Base-by-base conservation (phyloP, 1,140 invertebrate species). In the Phymorhynchus buccinoides region DNA sequence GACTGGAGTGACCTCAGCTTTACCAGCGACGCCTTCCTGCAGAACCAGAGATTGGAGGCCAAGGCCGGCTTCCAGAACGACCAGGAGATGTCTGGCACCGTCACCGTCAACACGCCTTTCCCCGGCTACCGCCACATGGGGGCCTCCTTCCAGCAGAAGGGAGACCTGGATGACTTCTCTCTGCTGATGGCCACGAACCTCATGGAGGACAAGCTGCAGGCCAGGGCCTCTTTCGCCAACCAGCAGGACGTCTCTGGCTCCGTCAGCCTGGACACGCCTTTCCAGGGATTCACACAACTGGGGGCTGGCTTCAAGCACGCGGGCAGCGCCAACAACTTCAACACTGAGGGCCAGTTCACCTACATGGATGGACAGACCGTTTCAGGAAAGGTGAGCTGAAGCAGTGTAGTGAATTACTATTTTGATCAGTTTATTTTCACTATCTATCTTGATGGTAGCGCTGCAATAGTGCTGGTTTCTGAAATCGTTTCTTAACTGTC, bases 301-400 rank as follows among this genome's bases (percentile, higher is more conserved):
- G 84, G 79, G 6, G 41, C 80, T 41, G 52, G 39, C 80, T 85
- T 85, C 44, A 52, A 85, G 30, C 84, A 85, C 68, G 22, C 80
- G 7, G 84, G 79, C 4, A 73, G 62, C 14, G 32, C 44, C 6
- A 37, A 75, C 12, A 82, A 77, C 62, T 82, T 85, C 80, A 85
- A 85, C 68, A n/a, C 48, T n/a, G 79, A 85, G 71, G 79, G 79
- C 22, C 14, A n/a, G 4, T 42, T 85, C 35, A 85, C 62, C 30
- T 85, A 85, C 48, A 85, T 75, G 80, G 84, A 85, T 68, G 80
- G 71, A 1, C 56, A 82, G 42, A 56, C 73, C 1, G 41, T 85
- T 30, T 81, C 79, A 27, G 80, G 39, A 32, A 75, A 85, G 66
- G 56, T 82, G 1, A 79, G 42, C n/a, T n/a, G n/a, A n/a, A 75